Conservation (phyloP, 2,888 invertebrate genomes). For the Andrena chrysosceles region DNA sequence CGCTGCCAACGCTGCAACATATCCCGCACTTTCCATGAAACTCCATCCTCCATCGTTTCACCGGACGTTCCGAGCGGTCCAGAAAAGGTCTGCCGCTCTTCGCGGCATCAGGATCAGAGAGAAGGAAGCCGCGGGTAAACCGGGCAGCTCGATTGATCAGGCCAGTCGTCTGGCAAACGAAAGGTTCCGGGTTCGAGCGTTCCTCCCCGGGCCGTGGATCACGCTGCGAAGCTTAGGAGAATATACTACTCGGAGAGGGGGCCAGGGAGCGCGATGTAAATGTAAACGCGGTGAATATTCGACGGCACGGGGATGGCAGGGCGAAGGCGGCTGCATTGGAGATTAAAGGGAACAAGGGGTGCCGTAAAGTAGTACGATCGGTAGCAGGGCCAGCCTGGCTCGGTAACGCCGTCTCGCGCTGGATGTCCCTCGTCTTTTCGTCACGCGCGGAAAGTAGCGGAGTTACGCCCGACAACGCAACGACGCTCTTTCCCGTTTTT, state of each 20-base stretch:
- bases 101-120: not conserved
- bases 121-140: not conserved
- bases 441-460: conserved; percentile 33
- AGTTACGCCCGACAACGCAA: conserved; percentile 52
- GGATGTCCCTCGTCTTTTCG: conserved; percentile 28
- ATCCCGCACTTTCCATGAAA: too few species aligned
- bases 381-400: too few species aligned
- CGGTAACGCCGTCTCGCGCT: not conserved
- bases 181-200: conserved; percentile 30
- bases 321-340: not conserved
- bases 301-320: not conserved
- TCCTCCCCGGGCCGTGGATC: not conserved
- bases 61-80: not conserved
- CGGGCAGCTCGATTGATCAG: conserved; percentile 25
- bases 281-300: not conserved
- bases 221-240: not conserved
- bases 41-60: too few species aligned
- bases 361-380: not conserved
- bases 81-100: not conserved
- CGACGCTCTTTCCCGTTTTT: conserved; percentile 53
- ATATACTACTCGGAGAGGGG: not conserved
- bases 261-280: not conserved
- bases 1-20: conserved; percentile 2
- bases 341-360: conserved; percentile 33
- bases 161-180: not conserved